These are phyloP conservation scores for Drosophila vallismaia DNA, from an alignment of 2,888 invertebrate genomes.

Conservation along the genomic window DNA sequence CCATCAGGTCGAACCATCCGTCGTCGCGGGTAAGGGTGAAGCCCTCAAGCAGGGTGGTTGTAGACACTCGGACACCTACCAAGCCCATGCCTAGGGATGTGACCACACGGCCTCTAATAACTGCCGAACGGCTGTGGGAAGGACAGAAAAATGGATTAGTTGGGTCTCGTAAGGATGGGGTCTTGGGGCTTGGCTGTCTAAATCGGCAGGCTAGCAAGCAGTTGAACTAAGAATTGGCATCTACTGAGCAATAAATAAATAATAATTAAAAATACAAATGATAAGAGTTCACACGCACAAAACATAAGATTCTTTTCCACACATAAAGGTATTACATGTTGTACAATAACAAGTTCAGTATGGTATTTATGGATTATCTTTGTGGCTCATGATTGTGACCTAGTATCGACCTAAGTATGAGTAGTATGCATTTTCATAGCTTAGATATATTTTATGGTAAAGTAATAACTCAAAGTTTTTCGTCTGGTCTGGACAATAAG, in stretches of 20 bases:
- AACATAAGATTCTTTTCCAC: slow-evolving; percentile 81
- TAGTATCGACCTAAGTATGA: slow-evolving; percentile 67
- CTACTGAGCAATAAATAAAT: slow-evolving; percentile 59
- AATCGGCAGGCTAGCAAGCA: slow-evolving; percentile 67
- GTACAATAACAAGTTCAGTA: slow-evolving; percentile 62
- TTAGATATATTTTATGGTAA: slow-evolving; percentile 58
- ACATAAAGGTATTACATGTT: slow-evolving; percentile 81
- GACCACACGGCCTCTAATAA: slow-evolving; percentile 97
- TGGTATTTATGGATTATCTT: slow-evolving; percentile 34
- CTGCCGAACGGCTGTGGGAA: slow-evolving; percentile 93
- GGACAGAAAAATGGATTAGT: slow-evolving; percentile 55
- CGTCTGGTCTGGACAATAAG: slow-evolving; percentile 41
- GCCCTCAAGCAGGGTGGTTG: slow-evolving; percentile 96
- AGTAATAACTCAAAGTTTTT: slow-evolving; percentile 51
- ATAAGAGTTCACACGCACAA: slow-evolving; percentile 82
- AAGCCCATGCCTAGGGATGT: slow-evolving; percentile 96
- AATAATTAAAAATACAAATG: slow-evolving; percentile 72
- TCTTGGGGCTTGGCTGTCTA: slow-evolving; percentile 18
- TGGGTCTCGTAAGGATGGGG: slow-evolving; percentile 37
- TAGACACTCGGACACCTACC: slow-evolving; percentile 97
- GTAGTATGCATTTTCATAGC: slow-evolving; percentile 58
- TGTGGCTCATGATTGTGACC: slow-evolving; percentile 61
- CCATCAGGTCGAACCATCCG: slow-evolving; percentile 98
- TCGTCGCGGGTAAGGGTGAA: slow-evolving; percentile 96
- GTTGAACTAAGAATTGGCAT: slow-evolving; percentile 59